Conservation (phyloP, 2,797 vertebrate genomes). For the Gymnoscopelus braueri region DNA sequence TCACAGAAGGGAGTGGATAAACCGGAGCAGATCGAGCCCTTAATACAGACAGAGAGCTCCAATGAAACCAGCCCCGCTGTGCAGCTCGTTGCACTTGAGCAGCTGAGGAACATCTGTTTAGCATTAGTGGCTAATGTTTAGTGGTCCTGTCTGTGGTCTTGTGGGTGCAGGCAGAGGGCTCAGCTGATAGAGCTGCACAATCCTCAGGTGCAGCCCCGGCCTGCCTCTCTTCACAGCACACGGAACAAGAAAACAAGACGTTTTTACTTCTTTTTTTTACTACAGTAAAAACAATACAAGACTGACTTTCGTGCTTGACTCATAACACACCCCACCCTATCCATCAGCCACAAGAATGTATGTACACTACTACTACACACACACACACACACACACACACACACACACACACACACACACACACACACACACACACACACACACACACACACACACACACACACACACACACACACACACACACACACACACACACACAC, state of each 20-base stretch:
- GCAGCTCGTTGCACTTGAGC: slow-evolving; percentile 55
- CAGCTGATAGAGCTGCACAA: slow-evolving; percentile 46
- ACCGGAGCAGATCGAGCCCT: slow-evolving; percentile 28
- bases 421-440: background rate
- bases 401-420: background rate
- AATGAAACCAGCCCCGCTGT: slow-evolving; percentile 52
- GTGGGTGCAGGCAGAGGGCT: slow-evolving; percentile 39
- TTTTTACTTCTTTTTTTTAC: too few species aligned
- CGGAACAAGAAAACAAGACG: background rate
- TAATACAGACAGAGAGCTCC: slow-evolving; percentile 55
- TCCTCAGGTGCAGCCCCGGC: slow-evolving; percentile 59
- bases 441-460: background rate
- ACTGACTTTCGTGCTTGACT: slow-evolving; percentile 30
- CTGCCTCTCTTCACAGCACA: slow-evolving; percentile 18
- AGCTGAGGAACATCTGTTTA: slow-evolving; percentile 76
- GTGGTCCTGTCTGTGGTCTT: slow-evolving; percentile 52
- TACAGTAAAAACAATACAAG: slow-evolving; percentile 9
- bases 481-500: background rate
- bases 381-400: background rate
- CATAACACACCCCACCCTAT: background rate
- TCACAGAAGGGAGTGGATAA: slow-evolving; percentile 29
- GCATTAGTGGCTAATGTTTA: slow-evolving; percentile 63
- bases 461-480: too few species aligned
- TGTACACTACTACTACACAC: too few species aligned
- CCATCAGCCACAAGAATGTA: background rate